These are phyloP conservation scores for Lycodopsis pacificus DNA, from an alignment of 2,797 vertebrate species.

Conservation along the genomic window DNA sequence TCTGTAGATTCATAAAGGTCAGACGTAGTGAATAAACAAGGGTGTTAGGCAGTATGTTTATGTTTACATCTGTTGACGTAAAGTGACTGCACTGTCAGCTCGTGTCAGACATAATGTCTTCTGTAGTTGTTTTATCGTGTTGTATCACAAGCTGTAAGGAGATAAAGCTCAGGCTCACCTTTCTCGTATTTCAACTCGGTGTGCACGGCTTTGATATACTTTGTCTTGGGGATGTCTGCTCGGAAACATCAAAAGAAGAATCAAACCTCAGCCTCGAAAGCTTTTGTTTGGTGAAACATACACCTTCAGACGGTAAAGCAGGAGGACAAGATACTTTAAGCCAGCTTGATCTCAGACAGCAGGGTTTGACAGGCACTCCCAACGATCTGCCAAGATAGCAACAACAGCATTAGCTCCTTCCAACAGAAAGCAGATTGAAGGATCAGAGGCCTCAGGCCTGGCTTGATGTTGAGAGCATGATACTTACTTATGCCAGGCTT, in stretches of 20 bases:
- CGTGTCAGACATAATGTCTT: constrained; percentile 12
- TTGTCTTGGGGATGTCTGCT: constrained; percentile 30
- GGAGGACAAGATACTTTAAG: constrained; percentile 58
- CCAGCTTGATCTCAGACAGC: constrained; percentile 61
- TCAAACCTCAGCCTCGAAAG: constrained; percentile 37
- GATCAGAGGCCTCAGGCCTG: constrained; percentile 12
- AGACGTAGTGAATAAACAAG: constrained; percentile 34
- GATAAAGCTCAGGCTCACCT: constrained; percentile 20
- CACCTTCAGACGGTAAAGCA: constrained; percentile 39
- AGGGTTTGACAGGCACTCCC: constrained; percentile 55
- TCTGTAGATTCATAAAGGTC: constrained; percentile 39
- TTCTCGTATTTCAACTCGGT: constrained; percentile 18
- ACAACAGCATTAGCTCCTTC: constrained; percentile 51
- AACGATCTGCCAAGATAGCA: constrained; percentile 60
- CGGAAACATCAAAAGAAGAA: constrained; percentile 51
- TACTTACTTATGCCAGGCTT: background rate
- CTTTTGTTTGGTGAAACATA: constrained; percentile 50
- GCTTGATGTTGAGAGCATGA: constrained; percentile 18
- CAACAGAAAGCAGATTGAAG: constrained; percentile 34
- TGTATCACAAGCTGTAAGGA: constrained; percentile 34
- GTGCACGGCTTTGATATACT: constrained; percentile 44
- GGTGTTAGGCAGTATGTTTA: constrained; percentile 15
- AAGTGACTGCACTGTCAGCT: constrained; percentile 35
- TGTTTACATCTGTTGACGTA: constrained; percentile 8
- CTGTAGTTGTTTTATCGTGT: constrained; percentile 14